Conservation (phyloP, 2,888 invertebrate genomes). For the Drosophila helvetica region DNA sequence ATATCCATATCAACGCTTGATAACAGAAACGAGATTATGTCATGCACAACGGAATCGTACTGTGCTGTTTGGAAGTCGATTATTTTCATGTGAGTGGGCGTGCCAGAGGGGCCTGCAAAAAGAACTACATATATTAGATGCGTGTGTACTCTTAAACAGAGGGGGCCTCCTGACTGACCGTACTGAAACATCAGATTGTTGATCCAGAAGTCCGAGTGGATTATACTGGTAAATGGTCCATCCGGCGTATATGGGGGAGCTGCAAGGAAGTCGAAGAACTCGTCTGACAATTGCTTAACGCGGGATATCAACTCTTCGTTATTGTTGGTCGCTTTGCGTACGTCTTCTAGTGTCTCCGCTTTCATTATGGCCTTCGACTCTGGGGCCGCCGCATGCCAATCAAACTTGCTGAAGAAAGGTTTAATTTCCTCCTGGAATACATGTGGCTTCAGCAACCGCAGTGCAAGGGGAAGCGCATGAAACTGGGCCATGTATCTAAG, state of each 20-base stretch:
- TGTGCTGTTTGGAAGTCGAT: slow-evolving; percentile 67
- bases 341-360: slow-evolving; percentile 53
- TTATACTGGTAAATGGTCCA: slow-evolving; percentile 54
- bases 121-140: background rate
- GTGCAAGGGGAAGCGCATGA: slow-evolving; percentile 56
- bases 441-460: slow-evolving; percentile 46
- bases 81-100: slow-evolving; percentile 55
- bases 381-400: slow-evolving; percentile 66
- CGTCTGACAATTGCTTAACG: slow-evolving; percentile 39
- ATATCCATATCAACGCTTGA: slow-evolving; percentile 60
- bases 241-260: slow-evolving; percentile 40
- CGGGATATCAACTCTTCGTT: slow-evolving; percentile 30
- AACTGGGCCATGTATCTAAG: slow-evolving; percentile 59
- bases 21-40: slow-evolving; percentile 63
- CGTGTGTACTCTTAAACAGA: too few species aligned
- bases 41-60: slow-evolving; percentile 65
- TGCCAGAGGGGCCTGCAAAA: slow-evolving; percentile 31
- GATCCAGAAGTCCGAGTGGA: slow-evolving; percentile 63
- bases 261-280: slow-evolving; percentile 57
- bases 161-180: slow-evolving; percentile 36
- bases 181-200: slow-evolving; percentile 69
- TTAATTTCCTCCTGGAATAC: slow-evolving; percentile 39
- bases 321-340: slow-evolving; percentile 51
- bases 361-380: slow-evolving; percentile 61
- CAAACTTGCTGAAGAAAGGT: slow-evolving; percentile 61